phyloP scores from a whole-genome alignment of 2,888 invertebrate genomes.

The Amphiduros pacificus region DNA sequence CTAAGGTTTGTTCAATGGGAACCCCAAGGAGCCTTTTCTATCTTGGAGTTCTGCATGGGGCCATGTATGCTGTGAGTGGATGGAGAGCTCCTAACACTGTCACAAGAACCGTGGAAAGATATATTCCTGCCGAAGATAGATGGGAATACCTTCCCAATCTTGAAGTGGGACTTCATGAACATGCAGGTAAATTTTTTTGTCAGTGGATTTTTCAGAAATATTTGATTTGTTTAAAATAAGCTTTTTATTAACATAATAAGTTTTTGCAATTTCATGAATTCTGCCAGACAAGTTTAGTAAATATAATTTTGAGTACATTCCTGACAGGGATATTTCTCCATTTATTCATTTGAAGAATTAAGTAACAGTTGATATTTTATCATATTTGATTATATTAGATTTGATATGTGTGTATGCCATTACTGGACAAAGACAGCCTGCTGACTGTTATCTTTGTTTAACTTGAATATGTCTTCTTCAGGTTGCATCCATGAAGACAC shows the following conservation, averaged over 20 bases:
- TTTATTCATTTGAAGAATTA: too few species aligned
- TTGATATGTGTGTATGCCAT: neutral
- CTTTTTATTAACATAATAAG: neutral
- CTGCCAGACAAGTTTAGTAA: neutral
- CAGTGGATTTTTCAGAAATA: neutral
- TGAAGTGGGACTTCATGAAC: slow-evolving; percentile 40
- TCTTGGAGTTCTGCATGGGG: slow-evolving; percentile 37
- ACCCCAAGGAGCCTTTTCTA: slow-evolving; percentile 48
- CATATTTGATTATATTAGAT: neutral
- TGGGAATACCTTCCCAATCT: slow-evolving; percentile 41
- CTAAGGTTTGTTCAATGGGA: slow-evolving; percentile 38
- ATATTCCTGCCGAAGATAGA: slow-evolving; percentile 34
- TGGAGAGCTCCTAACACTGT: slow-evolving; percentile 33
- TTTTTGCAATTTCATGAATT: too few species aligned
- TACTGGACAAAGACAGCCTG: neutral
- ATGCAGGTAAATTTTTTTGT: slow-evolving; percentile 37
- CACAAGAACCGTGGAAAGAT: slow-evolving; percentile 42
- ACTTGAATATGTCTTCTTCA: neutral
- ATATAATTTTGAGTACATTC: neutral
- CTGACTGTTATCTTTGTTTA: neutral
- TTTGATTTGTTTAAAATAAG: neutral
- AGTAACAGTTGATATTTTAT: too few species aligned
- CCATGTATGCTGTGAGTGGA: slow-evolving; percentile 51
- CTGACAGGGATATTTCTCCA: too few species aligned
- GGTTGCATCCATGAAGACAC: slow-evolving; percentile 29